Percentiles rank a stretch among this genome's conserved stretches.
Evolutionary conservation across 2,797 vertebrate genomes (phyloP).

Genomic region (Ceyx erithaca): DNA sequence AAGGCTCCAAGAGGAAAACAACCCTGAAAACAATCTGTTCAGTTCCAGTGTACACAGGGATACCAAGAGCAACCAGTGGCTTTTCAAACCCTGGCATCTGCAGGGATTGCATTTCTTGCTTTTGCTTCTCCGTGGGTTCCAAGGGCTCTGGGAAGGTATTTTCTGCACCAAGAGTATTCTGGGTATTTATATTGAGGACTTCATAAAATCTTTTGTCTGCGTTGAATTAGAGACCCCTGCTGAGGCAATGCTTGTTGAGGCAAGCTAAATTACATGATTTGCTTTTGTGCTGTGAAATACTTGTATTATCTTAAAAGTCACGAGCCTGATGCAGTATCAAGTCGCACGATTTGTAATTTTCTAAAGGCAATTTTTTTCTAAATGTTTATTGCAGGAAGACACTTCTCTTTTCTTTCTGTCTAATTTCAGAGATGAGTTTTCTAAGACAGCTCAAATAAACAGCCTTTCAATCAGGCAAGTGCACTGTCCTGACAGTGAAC

Average conservation of each 20-base stretch:
- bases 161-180: constrained; percentile 52
- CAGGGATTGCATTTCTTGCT: not conserved
- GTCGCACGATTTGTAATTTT: constrained; percentile 72
- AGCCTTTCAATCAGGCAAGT: constrained; percentile 63
- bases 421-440: constrained; percentile 71
- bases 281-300: constrained; percentile 79
- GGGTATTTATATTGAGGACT: constrained; percentile 74
- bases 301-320: constrained; percentile 81
- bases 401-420: constrained; percentile 53
- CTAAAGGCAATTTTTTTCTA: constrained; percentile 74
- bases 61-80: not conserved
- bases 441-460: constrained; percentile 64
- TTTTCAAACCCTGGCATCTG: not conserved
- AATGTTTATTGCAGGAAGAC: constrained; percentile 76
- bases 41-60: not conserved
- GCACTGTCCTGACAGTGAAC: constrained; percentile 49
- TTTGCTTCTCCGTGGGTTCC: not conserved
- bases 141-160: constrained; percentile 26
- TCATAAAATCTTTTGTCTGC: constrained; percentile 80
- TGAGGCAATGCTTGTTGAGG: constrained; percentile 77
- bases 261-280: constrained; percentile 80
- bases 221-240: constrained; percentile 76
- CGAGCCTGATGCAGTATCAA: constrained; percentile 74
- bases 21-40: not conserved
- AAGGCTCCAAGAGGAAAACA: not conserved